Conservation (phyloP, 53 echinoderm and acorn worm genomes). For the Antedon mediterranea region DNA sequence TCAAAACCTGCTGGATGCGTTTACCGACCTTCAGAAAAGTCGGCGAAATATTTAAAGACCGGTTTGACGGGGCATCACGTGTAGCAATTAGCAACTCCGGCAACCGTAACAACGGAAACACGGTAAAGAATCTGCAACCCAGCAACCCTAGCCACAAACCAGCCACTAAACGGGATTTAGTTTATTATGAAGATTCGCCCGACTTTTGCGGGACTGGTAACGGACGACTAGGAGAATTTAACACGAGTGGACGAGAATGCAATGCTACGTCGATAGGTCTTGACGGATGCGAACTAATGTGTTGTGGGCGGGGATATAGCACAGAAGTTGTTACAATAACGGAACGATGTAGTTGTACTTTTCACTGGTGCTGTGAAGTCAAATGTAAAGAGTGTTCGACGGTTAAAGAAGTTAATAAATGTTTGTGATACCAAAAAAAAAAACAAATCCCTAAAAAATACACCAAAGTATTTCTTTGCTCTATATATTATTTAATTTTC, state of each 20-base stretch:
- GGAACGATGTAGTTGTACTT: constrained; percentile 89
- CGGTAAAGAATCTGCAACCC: constrained; percentile 51
- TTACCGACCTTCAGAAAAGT: constrained; percentile 68
- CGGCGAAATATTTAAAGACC: constrained; percentile 69
- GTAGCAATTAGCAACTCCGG: constrained; percentile 76
- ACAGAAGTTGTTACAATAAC: constrained; percentile 42
- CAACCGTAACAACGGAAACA: constrained; percentile 18
- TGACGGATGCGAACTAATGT: constrained; percentile 91
- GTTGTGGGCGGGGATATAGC: constrained; percentile 63
- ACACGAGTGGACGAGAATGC: constrained; percentile 71
- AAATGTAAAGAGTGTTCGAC: constrained; percentile 74
- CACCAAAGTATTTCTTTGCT: background rate
- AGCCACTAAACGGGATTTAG: constrained; percentile 51
- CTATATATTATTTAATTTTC: background rate
- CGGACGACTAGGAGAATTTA: constrained; percentile 42
- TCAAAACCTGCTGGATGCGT: constrained; percentile 92
- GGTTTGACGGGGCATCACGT: constrained; percentile 85
- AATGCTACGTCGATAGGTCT: constrained; percentile 86
- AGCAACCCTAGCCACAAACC: constrained; percentile 76
- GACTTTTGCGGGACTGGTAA: constrained; percentile 67
- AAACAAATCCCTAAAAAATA: background rate
- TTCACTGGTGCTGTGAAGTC: constrained; percentile 96
- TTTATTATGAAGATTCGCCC: constrained; percentile 90
- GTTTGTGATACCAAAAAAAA: constrained; percentile 17
- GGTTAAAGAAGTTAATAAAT: constrained; percentile 47